Base-by-base conservation (phyloP, 2,888 invertebrate genomes). In the Cremastinae sp. region DNA sequence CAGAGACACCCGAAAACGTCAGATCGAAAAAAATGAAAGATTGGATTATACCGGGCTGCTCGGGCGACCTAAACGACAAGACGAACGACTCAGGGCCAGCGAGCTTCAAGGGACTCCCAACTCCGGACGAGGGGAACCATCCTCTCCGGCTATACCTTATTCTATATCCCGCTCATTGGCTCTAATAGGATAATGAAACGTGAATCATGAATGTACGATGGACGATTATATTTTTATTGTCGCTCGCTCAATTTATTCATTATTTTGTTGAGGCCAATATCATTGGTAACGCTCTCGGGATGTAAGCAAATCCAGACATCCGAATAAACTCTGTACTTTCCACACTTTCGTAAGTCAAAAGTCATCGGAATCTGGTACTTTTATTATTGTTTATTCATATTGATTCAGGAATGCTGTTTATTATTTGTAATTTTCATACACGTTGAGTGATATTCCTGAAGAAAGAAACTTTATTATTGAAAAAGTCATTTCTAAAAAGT, bases 261-360 rank as follows among this genome's bases (percentile, higher is more conserved):
- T 87, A 87, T 85, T 87, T 86, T 87, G 85, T 86, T 87, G 85
- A 87, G 83, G 85, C 85, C 85, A 87, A 87, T 87, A 86, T 86
- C 85, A 86, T 87, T 85, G 84, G 82, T 80, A 79, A 79, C 56
- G 36, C 20, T 28, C 51, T 41, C 47, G 82, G 83, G 81, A 79
- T 84, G 83, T 80, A 83, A 78, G 82, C 83, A 80, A 65, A 66
- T 69, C 38, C 56, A 68, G 16, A 69, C 10, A 34, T 14, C 14
- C 28, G n/a, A 16, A 1, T 1, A 5, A 49, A 36, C 51, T 51
- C 12, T 47, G 16, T 8, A 9, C 36, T 38, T 14, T 12, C 22
- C 12, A 12, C 22, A 41, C 12, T 38, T 8, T 34, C 20, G 12
- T 20, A 0, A 9, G 12, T 2, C 4, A 7, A 18, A 10, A 12